phyloP scores from a whole-genome alignment of 2,888 invertebrate species.

The Augiades crinisus region DNA sequence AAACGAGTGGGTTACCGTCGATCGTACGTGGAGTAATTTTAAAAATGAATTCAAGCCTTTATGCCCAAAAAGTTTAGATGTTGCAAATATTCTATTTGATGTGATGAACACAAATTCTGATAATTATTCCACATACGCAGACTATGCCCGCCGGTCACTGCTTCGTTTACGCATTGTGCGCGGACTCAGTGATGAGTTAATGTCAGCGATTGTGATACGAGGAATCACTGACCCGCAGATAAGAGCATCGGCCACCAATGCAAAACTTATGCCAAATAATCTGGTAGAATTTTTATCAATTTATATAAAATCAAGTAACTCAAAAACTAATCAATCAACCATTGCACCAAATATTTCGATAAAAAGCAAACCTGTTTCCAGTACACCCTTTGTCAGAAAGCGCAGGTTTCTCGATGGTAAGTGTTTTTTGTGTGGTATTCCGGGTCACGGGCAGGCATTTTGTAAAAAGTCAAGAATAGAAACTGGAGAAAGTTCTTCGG shows the following conservation, averaged over 20 bases:
- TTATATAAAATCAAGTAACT: background rate
- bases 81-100: slow-evolving; percentile 1
- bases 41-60: slow-evolving; percentile 5
- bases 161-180: background rate
- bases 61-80: background rate
- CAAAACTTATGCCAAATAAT: background rate
- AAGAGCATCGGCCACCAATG: slow-evolving; percentile 5
- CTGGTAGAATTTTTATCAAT: slow-evolving; percentile 1
- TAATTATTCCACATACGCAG: slow-evolving; percentile 1
- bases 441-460: too few species aligned
- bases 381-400: background rate
- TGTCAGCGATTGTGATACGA: background rate
- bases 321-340: background rate
- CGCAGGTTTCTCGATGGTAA: too few species aligned
- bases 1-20: background rate
- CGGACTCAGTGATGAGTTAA: slow-evolving; percentile 1
- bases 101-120: slow-evolving; percentile 5
- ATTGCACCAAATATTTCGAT: too few species aligned
- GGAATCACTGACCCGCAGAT: slow-evolving; percentile 1
- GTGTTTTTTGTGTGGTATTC: too few species aligned
- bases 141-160: background rate
- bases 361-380: background rate
- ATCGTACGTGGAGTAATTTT: slow-evolving; percentile 3
- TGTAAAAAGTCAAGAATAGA: background rate
- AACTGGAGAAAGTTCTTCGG: background rate